Evolutionary conservation across 2,113 vertebrate genomes (phyloP).

Genomic region (Tragelaphus imberbis): DNA sequence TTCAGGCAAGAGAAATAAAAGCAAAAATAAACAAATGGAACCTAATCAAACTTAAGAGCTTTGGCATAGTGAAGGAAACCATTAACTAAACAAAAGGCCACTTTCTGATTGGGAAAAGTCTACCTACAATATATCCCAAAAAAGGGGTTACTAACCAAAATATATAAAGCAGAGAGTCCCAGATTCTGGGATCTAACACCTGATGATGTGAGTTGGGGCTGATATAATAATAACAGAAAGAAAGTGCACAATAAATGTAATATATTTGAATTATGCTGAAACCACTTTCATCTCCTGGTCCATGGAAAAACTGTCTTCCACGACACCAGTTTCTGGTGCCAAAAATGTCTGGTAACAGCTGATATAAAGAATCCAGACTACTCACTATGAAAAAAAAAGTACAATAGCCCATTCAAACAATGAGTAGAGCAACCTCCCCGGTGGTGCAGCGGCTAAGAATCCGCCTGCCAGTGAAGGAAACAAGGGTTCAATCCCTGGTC

Average conservation of each 20-base stretch:
- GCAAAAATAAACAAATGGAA: background rate
- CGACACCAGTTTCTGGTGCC: background rate
- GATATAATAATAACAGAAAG: background rate
- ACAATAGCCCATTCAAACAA: background rate
- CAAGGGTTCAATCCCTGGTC: background rate
- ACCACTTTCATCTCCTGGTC: background rate
- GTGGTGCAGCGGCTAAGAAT: background rate
- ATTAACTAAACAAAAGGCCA: background rate
- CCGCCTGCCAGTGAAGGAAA: background rate
- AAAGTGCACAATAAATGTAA: background rate
- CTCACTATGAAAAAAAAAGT: background rate
- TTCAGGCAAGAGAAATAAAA: background rate
- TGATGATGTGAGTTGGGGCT: background rate
- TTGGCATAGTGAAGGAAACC: background rate
- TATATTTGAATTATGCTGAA: background rate
- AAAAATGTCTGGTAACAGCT: background rate
- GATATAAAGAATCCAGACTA: background rate
- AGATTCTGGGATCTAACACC: background rate
- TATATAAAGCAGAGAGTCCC: background rate
- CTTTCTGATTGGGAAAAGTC: background rate
- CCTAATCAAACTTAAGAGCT: background rate
- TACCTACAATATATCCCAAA: background rate
- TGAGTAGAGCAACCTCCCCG: background rate
- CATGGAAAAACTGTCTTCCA: background rate
- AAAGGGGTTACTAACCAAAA: background rate